Base-by-base conservation (phyloP, 2,888 invertebrate genomes). In the Cacoxenus indagator region DNA sequence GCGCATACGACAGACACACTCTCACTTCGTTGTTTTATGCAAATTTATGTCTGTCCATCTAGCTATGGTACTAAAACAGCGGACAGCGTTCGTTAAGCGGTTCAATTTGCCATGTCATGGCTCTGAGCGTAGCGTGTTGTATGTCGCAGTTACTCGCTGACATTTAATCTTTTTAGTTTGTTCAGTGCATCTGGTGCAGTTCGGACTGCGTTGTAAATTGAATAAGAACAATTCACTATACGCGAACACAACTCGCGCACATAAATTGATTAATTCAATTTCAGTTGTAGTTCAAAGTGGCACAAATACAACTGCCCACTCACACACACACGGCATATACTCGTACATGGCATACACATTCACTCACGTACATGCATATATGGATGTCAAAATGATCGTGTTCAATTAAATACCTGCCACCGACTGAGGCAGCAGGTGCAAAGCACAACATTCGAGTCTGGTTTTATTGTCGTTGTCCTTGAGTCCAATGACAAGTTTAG, bases 261-360 rank as follows among this genome's bases (percentile, higher is more conserved):
- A 64, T 72, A 68, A 79, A 75, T 76, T 74, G 75, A 72, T 73
- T 69, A 67, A 45, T 27, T 31, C 67, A 73, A 75, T 81, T 78
- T 75, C 74, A 73, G 77, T 43, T 54, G n/a, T 48, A 17, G 46
- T n/a, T 27, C 27, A n/a, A n/a, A n/a, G n/a, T n/a, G 37, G 5
- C 37, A 37, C 5, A 37, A 46, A 48, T 75, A 67, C 54, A 70
- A 24, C 54, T 72, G 69, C 67, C 59, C 65, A 37, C 43, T 29
- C 48, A 65, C 37, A 4, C 37, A 4, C 37, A 31, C 31, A n/a
- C n/a, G n/a, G n/a, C n/a, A n/a, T n/a, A n/a, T n/a, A n/a, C n/a
- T n/a, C n/a, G n/a, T n/a, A n/a, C n/a, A n/a, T n/a, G n/a, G n/a
- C n/a, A n/a, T n/a, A n/a, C n/a, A 31, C 31, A 31, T 9, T 31